Conservation (phyloP, 2,888 invertebrate species). For the Pyrocoelia pectoralis region DNA sequence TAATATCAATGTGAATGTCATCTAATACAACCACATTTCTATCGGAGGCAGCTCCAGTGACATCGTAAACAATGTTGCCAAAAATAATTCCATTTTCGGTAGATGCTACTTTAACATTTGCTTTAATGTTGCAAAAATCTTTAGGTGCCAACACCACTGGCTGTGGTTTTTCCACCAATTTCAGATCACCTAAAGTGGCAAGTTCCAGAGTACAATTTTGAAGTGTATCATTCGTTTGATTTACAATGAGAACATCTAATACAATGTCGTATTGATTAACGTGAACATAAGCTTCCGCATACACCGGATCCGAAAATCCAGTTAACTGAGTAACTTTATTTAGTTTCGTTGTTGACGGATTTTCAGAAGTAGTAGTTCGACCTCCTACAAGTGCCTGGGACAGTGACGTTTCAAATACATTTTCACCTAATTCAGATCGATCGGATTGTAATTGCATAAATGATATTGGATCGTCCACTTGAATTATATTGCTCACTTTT, state of each 20-base stretch:
- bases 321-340: constrained; percentile 92
- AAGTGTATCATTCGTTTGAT: constrained; percentile 97
- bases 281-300: constrained; percentile 99
- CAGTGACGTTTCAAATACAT: constrained; percentile 95
- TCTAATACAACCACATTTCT: constrained; percentile 97
- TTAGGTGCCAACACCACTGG: constrained; percentile 95
- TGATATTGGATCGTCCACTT: constrained; percentile 85
- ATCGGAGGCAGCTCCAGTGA: constrained; percentile 90
- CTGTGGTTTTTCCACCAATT: constrained; percentile 96
- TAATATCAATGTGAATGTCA: constrained; percentile 99
- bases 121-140: constrained; percentile 98
- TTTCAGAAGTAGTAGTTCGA: constrained; percentile 58
- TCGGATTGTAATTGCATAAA: constrained; percentile 80
- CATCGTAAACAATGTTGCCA: constrained; percentile 98
- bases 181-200: constrained; percentile 96
- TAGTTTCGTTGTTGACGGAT: constrained; percentile 67
- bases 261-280: constrained; percentile 99
- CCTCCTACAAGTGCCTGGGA: constrained; percentile 85
- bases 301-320: constrained; percentile 99
- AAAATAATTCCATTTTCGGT: constrained; percentile 99
- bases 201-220: constrained; percentile 98
- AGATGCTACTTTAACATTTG: constrained; percentile 98
- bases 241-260: constrained; percentile 96
- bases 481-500: constrained; percentile 72
- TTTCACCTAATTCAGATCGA: constrained; percentile 66